Evolutionary conservation across 2,797 vertebrate species (phyloP).

Genomic region (Furcifer pardalis): DNA sequence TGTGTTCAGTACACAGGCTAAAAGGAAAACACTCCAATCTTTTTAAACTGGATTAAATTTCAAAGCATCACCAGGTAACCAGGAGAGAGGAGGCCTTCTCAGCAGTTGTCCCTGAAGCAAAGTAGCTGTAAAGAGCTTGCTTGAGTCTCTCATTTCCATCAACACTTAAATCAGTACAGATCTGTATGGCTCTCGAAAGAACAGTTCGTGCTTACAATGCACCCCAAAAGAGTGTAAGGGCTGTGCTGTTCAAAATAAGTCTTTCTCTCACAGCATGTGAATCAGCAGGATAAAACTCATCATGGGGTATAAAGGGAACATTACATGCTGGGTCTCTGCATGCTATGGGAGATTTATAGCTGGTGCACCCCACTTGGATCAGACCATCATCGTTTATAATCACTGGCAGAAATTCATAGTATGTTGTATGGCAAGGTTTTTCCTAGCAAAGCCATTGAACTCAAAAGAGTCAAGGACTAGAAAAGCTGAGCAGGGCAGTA

Average conservation of each 20-base stretch:
- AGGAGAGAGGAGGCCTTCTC: not conserved
- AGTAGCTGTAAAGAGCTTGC: not conserved
- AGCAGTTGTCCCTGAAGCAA: not conserved
- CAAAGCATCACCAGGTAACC: not conserved
- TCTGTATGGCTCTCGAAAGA: not conserved
- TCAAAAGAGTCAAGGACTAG: not conserved
- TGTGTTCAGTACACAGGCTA: not conserved
- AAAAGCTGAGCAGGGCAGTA: not conserved
- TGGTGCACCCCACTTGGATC: slow-evolving; percentile 15
- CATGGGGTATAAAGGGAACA: slow-evolving; percentile 23
- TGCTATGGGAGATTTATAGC: slow-evolving; percentile 53
- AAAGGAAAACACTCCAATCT: not conserved
- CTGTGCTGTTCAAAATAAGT: slow-evolving; percentile 52
- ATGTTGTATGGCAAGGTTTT: slow-evolving; percentile 5
- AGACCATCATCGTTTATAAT: slow-evolving; percentile 28
- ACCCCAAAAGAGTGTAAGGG: not conserved
- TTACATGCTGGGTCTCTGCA: slow-evolving; percentile 36
- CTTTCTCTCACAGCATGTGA: slow-evolving; percentile 41
- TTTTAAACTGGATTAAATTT: not conserved
- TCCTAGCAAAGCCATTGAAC: not conserved
- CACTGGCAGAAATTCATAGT: not conserved
- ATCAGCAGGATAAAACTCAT: slow-evolving; percentile 17
- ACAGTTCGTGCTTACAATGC: not conserved
- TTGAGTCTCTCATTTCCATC: not conserved
- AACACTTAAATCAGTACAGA: not conserved